Evolutionary conservation across 1,140 invertebrate species (phyloP).

Genomic region (Oppia nitens): DNA sequence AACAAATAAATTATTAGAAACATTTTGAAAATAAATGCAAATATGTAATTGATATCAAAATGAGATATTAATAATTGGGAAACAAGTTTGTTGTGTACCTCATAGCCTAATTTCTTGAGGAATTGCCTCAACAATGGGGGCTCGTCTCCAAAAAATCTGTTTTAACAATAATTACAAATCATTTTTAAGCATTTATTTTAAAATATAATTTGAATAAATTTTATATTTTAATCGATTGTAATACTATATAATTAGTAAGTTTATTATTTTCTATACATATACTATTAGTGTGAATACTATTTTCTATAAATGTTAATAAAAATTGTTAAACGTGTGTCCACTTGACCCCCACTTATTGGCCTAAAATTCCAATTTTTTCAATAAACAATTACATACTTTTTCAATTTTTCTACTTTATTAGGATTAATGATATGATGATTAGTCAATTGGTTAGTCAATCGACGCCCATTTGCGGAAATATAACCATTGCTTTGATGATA

Average conservation of each 20-base stretch:
- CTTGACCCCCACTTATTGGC: too few species aligned
- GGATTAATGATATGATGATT: slow-evolving; percentile 64
- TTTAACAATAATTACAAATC: slow-evolving; percentile 37
- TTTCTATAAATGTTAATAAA: too few species aligned
- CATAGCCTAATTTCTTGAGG: slow-evolving; percentile 77
- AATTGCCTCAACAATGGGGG: slow-evolving; percentile 73
- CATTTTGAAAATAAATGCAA: not conserved
- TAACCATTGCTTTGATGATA: not conserved
- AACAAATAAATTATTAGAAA: slow-evolving; percentile 14
- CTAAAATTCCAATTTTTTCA: too few species aligned
- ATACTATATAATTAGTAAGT: too few species aligned
- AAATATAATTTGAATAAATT: too few species aligned
- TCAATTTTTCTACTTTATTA: slow-evolving; percentile 33
- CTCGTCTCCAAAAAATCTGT: slow-evolving; percentile 84
- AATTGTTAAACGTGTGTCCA: too few species aligned
- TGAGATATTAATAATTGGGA: not conserved
- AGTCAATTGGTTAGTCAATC: slow-evolving; percentile 35
- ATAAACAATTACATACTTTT: slow-evolving; percentile 27
- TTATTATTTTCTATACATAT: too few species aligned
- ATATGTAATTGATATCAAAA: too few species aligned
- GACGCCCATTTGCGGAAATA: slow-evolving; percentile 15
- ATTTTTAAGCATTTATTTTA: too few species aligned
- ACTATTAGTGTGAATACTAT: too few species aligned
- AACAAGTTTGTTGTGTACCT: slow-evolving; percentile 39
- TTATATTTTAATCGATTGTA: too few species aligned